Evolutionary conservation across 2,113 vertebrate genomes (phyloP), one percentile per base, ranked within the genome.

Genomic region (Gavia stellata): DNA sequence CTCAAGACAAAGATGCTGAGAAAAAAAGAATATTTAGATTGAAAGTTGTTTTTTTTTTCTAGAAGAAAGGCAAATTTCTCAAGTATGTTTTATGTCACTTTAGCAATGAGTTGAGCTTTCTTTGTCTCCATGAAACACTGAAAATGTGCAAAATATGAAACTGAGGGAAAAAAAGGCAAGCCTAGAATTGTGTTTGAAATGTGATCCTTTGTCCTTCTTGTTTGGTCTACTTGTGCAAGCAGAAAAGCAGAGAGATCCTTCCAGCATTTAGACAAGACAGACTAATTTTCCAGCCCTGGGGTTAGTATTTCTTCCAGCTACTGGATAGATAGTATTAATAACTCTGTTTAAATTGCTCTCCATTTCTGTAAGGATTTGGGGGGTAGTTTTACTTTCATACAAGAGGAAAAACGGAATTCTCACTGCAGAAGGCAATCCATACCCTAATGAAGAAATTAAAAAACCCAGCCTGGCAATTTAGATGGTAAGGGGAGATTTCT

Each of bases 1-100:
- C 65, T 42, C 82, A 53, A 82, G 52, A 38, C 71, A 81, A 94
- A 83, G 65, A 62, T 86, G 24, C 23, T 70, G 81, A 92, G 58
- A 28, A 59, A n/a, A 93, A 92, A 82, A 81, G 17, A 71, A 83
- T 68, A 92, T 89, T 96, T 91, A 95, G 92, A 91, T 67, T 71
- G 29, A 47, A 92, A n/a, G 16, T n/a, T n/a, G 0, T 15, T 8
- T 59, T 92, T 52, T 70, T 70, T 59, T 71, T 67, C 53, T 31
- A 66, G 31, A 83, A 94, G 81, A 83, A 94, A 81, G 62, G 74
- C 36, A 79, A 86, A 93, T 73, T 93, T 91, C 58, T 87, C 23
- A 81, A 55, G 45, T 73, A 42, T 14, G 15, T 65, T 92, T 91
- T 70, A 16, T 86, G 47, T 68, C 82, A 90, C 53, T 86, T 91